phyloP scores from a whole-genome alignment of 2,113 vertebrate species.

The Romanogobio albipinnatus region DNA sequence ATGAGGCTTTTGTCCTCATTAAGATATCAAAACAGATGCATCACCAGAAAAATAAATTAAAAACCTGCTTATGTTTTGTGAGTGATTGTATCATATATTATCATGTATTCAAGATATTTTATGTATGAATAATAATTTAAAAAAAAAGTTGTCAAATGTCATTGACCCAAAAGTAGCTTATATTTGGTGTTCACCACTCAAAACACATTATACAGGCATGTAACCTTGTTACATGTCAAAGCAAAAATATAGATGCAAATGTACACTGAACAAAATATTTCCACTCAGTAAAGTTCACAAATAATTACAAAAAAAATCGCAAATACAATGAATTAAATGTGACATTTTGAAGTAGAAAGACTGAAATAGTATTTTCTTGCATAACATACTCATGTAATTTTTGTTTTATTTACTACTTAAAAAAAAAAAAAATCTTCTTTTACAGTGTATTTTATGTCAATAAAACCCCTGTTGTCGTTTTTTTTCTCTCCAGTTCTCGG shows the following conservation, averaged over 20 bases:
- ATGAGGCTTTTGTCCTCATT: no score
- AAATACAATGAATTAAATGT: no score
- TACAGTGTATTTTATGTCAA: background rate
- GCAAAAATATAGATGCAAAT: background rate
- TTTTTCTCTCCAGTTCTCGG: conserved; percentile 79
- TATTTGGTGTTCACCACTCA: background rate
- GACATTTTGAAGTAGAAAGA: no score
- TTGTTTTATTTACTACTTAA: no score
- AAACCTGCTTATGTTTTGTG: background rate
- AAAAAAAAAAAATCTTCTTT: background rate
- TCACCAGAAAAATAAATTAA: background rate
- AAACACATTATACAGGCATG: background rate
- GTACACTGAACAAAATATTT: no score
- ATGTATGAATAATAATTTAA: no score
- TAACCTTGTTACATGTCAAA: background rate
- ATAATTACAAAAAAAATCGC: no score
- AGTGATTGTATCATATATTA: background rate
- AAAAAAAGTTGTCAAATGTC: no score
- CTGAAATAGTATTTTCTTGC: no score
- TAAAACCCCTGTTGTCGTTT: conserved; percentile 5
- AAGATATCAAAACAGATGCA: no score
- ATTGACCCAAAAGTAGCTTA: background rate
- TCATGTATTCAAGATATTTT: background rate
- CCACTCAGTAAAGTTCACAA: no score
- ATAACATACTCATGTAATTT: no score